Base-by-base conservation (phyloP, 1,140 invertebrate genomes). In the Chelonus insularis region DNA sequence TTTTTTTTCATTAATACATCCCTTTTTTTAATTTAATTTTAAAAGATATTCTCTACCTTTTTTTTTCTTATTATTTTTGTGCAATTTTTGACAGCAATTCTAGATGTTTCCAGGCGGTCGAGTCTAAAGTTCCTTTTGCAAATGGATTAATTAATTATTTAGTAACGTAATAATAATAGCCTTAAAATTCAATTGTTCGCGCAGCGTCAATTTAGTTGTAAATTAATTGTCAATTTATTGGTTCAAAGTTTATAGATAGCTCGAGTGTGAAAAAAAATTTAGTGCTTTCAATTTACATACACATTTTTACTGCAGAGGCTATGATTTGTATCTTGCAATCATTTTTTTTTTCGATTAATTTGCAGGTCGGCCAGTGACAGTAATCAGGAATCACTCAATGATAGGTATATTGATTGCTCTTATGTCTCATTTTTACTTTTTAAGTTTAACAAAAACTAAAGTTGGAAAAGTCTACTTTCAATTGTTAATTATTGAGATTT, bases 341-440 rank as follows among this genome's bases (percentile, higher is more conserved):
- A 39, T 39, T 39, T n/a, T 39, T 39, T 39, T 39, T 14, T 4
- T 39, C 57, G n/a, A n/a, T n/a, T n/a, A n/a, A n/a, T 78, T 82
- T 82, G 55, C 78, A 81, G 79, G 72, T 80, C 77, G 21, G 67
- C 66, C 41, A 70, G 69, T 55, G 72, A 69, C 14, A 48, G 25
- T 69, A 75, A 71, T 64, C 76, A 77, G 71, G 78, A 80, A 57
- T 74, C 75, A 47, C 72, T 80, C 60, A 80, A 81, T 60, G 77
- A 82, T 74, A 80, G 78, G 79, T 80, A 77, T 64, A 68, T n/a
- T n/a, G n/a, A n/a, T n/a, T n/a, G n/a, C n/a, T n/a, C n/a, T n/a
- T n/a, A n/a, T n/a, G n/a, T n/a, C n/a, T n/a, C n/a, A n/a, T 71
- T 63, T 23, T 37, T 64, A 57, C 2, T 51, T 64, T 67, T 58